Percentiles rank a stretch among this genome's conserved stretches.
Evolutionary conservation across 2,888 invertebrate genomes (phyloP).

Genomic region (Hecatera dysodea): DNA sequence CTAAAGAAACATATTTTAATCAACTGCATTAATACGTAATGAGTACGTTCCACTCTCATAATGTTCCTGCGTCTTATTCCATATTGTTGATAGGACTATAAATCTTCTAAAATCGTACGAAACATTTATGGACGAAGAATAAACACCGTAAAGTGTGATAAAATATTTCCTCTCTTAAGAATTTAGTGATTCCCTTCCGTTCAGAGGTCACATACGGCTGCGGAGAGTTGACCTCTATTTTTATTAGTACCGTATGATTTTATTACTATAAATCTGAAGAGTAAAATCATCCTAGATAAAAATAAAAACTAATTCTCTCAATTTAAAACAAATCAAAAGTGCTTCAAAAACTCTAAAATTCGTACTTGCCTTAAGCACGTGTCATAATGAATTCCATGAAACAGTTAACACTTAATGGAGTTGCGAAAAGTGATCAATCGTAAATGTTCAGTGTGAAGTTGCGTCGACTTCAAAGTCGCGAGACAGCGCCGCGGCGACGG

Average conservation of each 20-base stretch:
- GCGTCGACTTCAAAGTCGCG: conserved; percentile 69
- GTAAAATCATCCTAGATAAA: neutral
- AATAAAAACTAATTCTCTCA: neutral
- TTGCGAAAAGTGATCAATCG: conserved; percentile 64
- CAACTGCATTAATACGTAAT: neutral
- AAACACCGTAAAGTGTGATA: conserved; percentile 19
- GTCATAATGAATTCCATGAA: conserved; percentile 55
- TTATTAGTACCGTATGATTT: conserved; percentile 38
- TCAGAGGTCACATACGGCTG: conserved; percentile 44
- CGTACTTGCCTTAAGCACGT: conserved; percentile 69
- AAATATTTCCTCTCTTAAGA: conserved; percentile 36
- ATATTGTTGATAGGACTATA: neutral
- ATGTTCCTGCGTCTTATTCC: neutral
- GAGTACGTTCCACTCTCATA: no score
- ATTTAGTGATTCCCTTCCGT: conserved; percentile 56
- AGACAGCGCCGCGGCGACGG: conserved; percentile 77
- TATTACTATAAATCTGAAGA: neutral
- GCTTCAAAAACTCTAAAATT: conserved; percentile 49
- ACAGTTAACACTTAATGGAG: conserved; percentile 71
- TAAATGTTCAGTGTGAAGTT: conserved; percentile 68
- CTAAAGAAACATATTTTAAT: neutral
- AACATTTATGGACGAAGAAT: conserved; percentile 26
- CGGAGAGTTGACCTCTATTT: conserved; percentile 67
- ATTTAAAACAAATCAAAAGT: conserved; percentile 8
- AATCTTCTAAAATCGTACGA: neutral